These are phyloP conservation scores for Halictus ligatus DNA, from an alignment of 2,888 invertebrate species.

Conservation along the genomic window DNA sequence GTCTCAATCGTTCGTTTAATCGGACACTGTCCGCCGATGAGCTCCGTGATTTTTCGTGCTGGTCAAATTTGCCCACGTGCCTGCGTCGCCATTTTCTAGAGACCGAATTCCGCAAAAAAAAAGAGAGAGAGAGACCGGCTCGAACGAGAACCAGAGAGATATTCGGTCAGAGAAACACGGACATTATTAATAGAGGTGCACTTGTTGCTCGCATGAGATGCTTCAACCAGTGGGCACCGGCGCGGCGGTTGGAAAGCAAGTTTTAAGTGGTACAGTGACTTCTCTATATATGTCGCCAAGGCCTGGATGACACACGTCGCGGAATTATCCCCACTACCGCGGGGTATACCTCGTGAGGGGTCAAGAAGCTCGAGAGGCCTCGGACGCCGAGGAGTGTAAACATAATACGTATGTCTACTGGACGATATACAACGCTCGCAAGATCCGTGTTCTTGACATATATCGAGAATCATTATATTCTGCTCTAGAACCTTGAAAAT, in stretches of 20 bases:
- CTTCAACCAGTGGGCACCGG: conserved; percentile 3
- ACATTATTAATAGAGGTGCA: conserved; percentile 20
- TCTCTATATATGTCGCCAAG: too few relatives aligned
- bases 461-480: neutral
- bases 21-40: neutral
- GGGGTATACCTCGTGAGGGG: too few relatives aligned
- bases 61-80: neutral
- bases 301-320: too few relatives aligned
- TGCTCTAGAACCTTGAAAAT: neutral
- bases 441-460: too few relatives aligned
- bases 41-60: neutral
- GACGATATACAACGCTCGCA: too few relatives aligned
- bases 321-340: too few relatives aligned
- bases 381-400: too few relatives aligned
- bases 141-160: neutral
- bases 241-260: neutral
- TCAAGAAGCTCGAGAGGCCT: too few relatives aligned
- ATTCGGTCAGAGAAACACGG: neutral
- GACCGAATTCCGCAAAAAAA: neutral
- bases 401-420: too few relatives aligned
- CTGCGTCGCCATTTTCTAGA: neutral
- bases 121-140: too few relatives aligned
- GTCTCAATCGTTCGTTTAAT: conserved; percentile 2
- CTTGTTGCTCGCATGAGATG: conserved; percentile 41
- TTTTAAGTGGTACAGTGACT: neutral